Evolutionary conservation across 2,888 invertebrate genomes (phyloP), one percentile per base, ranked within the genome.

Genomic region (Gymnosoma rotundatum): DNA sequence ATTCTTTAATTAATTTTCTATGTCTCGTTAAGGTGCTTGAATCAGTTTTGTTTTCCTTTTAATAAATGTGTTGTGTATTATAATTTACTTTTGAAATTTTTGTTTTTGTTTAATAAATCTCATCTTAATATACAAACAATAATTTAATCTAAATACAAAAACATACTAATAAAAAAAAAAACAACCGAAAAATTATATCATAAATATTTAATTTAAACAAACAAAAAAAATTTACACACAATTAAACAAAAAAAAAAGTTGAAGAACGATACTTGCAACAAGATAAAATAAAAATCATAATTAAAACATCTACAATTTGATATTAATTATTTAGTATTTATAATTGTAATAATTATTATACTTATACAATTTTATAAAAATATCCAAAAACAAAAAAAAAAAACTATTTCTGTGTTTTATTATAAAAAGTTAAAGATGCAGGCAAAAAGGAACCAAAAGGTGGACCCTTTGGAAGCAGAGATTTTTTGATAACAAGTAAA

Each of bases 351-450:
- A 84, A 89, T 89, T 88, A 90, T 89, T 88, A 90, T 89, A 90
- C 89, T 89, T 90, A 90, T 90, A 90, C 90, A 90, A 89, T 90
- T 90, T 90, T 90, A 89, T 90, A 90, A 89, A 88, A 90, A 74
- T 79, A 90, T 75, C 38, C 72, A 76, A 84, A 81, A 73, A 67
- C 32, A 61, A 66, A 72, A 66, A 32, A 5, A 45, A 64, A 52
- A 66, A 32, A 5, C 32, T 2, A 5, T 32, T 2, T 50, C 7
- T 63, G 76, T 50, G 83, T 85, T 85, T 85, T 74, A 80, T 83
- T 85, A 16, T 3, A 42, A 42, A 42, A 42, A 42, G 7, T 32
- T 32, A 32, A 25, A 25, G 25, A 4, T 25, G 32, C 2, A 0
- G 7, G 32, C 3, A 32, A 32, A 32, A 5, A 7, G 32, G 7